Evolutionary conservation across 2,113 vertebrate genomes (phyloP), one percentile per base, ranked within the genome.

Genomic region (Sialia sialis): DNA sequence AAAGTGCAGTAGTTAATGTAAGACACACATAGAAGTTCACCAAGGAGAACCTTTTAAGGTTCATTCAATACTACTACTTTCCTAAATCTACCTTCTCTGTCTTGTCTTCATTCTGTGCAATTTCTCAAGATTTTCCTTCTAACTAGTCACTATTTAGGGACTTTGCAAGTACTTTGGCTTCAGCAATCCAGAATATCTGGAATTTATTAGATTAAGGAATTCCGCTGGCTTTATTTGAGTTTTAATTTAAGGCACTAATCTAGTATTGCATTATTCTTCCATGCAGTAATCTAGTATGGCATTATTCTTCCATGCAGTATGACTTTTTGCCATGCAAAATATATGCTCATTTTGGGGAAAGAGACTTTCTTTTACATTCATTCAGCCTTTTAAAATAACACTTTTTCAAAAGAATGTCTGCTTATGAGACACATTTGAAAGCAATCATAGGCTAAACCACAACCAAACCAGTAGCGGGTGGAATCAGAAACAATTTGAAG

Each of bases 191-290:
- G 86, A 89, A 51, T 92, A 96, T 95, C 70, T 96, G 85, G 54
- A 64, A 78, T 95, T 96, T 94, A 94, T 96, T 97, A 97, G 68
- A 75, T 63, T 56, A 62, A 60, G 69, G 59, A 84, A 87, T 84
- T 91, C 68, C 63, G 90, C 52, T 89, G 87, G 78, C 44, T 91
- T 80, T 80, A 97, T 95, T 96, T 94, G 26, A 75, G 90, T 94
- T 93, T 92, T 58, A 88, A 92, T 93, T 91, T 94, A 92, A 93
- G 68, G 52, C 74, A 93, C 21, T 73, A 95, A 96, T 95, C 84
- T 55, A 84, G 54, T 64, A 89, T 54, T 79, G 72, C 30, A 72
- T 84, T 72, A 75, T 64, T 60, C 27, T 66, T 51, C 27, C 55
- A 26, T 30, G 59, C 38, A 70, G 27, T 25, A 56, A n/a, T n/a